Conservation (phyloP, 2,888 invertebrate species). For the Blera fallax region DNA sequence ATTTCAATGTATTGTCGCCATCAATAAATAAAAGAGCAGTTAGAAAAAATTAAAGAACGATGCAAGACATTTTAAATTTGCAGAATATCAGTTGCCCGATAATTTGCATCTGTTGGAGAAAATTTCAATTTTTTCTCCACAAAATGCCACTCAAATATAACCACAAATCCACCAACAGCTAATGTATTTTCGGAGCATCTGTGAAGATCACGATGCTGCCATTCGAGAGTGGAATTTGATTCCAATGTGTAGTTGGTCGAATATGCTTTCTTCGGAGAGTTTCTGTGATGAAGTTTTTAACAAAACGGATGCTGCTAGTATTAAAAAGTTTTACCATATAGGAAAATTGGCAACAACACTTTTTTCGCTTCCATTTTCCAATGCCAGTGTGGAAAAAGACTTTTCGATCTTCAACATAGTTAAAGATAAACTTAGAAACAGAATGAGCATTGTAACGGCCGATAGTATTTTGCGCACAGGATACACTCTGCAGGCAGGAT, state of each 20-base stretch:
- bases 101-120: neutral
- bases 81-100: neutral
- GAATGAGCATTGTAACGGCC: slow-evolving; percentile 7
- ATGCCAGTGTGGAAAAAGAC: neutral
- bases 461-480: neutral
- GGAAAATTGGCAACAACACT: neutral
- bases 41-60: too few relatives aligned
- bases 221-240: slow-evolving; percentile 12
- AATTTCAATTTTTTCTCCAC: neutral
- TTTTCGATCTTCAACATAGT: neutral
- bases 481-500: neutral
- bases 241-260: neutral
- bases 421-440: neutral
- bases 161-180: neutral
- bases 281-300: neutral
- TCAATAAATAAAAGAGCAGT: too few relatives aligned
- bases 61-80: too few relatives aligned
- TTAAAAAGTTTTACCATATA: neutral
- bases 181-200: too few relatives aligned
- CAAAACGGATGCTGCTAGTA: neutral
- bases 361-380: neutral
- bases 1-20: too few relatives aligned
- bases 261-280: neutral
- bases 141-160: neutral
- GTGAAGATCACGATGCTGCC: neutral